These are phyloP conservation scores for Cotesia glomerata DNA, from an alignment of 1,140 invertebrate genomes.

Conservation along the genomic window DNA sequence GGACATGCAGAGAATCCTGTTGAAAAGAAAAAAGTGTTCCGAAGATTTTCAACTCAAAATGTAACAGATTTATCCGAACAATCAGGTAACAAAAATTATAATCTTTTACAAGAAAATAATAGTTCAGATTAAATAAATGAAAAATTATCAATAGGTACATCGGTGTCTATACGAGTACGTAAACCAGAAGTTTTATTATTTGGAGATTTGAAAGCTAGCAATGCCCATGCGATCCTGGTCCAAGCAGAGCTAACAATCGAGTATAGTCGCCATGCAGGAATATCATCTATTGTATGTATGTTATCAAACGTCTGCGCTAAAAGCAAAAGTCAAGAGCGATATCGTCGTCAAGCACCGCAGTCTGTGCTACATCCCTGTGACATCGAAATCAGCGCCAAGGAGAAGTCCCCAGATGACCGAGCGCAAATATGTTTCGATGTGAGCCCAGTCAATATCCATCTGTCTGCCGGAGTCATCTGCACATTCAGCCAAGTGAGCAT, in stretches of 20 bases:
- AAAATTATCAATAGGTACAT: conserved; percentile 61
- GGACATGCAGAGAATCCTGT: neutral
- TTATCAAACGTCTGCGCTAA: conserved; percentile 72
- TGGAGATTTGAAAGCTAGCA: conserved; percentile 71
- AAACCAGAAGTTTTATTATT: conserved; percentile 82
- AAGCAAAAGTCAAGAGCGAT: conserved; percentile 49
- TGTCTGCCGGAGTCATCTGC: conserved; percentile 77
- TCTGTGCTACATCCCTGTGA: conserved; percentile 74
- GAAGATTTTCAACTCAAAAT: neutral
- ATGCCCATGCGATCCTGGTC: conserved; percentile 75
- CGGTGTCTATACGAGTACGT: conserved; percentile 74
- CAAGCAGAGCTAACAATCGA: conserved; percentile 78
- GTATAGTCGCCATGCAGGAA: conserved; percentile 72
- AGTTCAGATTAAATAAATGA: neutral
- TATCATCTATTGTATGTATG: conserved; percentile 71
- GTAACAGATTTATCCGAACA: conserved; percentile 9
- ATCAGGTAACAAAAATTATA: conserved; percentile 20
- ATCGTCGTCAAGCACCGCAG: conserved; percentile 44
- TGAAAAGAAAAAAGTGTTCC: neutral
- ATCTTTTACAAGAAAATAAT: conserved; percentile 13
- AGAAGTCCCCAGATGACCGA: conserved; percentile 69
- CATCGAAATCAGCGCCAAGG: conserved; percentile 71
- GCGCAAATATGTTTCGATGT: conserved; percentile 68
- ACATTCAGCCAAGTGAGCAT: conserved; percentile 67
- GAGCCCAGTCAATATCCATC: conserved; percentile 73